Percentiles rank a stretch among this genome's conserved stretches.
Evolutionary conservation across 1,140 invertebrate genomes (phyloP).

Genomic region (Phocides pigmalion): DNA sequence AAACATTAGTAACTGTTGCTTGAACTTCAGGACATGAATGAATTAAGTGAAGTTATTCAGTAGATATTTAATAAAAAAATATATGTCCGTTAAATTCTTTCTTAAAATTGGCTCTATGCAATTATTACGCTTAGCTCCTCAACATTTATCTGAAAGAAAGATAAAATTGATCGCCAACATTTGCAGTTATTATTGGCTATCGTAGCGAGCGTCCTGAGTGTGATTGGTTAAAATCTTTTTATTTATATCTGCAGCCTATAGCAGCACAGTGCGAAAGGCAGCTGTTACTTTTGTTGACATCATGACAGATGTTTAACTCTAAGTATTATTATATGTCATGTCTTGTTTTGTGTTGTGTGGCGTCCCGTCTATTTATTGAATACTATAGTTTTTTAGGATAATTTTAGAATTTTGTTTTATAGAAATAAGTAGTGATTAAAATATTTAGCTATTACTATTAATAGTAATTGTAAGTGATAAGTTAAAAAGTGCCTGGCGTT

Average conservation of each 20-base stretch:
- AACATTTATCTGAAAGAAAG: neutral
- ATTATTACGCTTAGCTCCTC: neutral
- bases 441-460: constrained; percentile 6
- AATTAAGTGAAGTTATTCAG: too few species aligned
- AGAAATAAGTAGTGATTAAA: constrained; percentile 1
- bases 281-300: constrained; percentile 16
- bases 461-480: neutral
- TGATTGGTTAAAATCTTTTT: neutral
- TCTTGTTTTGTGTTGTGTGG: constrained; percentile 17
- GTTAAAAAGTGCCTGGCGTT: constrained; percentile 17
- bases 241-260: neutral
- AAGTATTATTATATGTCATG: constrained; percentile 9
- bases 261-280: neutral
- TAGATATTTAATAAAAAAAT: too few species aligned
- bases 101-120: too few species aligned
- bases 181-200: neutral
- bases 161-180: constrained; percentile 12
- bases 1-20: too few species aligned
- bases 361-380: constrained; percentile 22
- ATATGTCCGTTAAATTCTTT: too few species aligned
- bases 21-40: too few species aligned
- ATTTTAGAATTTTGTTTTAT: constrained; percentile 12
- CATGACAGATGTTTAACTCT: constrained; percentile 7
- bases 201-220: neutral
- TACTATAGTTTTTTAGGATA: constrained; percentile 15